Evolutionary conservation across 2,888 invertebrate species (phyloP), one percentile per base, ranked within the genome.

Genomic region (Isotomurus palustris): DNA sequence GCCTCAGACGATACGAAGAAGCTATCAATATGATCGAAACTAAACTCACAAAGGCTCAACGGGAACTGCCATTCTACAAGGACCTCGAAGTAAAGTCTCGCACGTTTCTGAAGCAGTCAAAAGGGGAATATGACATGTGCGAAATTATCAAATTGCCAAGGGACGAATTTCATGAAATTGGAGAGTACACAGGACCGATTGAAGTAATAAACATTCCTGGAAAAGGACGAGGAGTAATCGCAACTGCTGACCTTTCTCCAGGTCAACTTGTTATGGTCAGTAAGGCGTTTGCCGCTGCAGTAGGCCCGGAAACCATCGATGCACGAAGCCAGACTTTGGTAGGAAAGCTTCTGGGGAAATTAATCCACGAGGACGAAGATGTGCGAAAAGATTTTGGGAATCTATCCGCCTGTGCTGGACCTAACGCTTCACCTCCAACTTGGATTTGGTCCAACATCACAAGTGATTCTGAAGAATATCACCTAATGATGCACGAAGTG

Each of bases 231-330:
- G 49, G 49, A 2, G 3, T 32, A 4, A 3, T 49, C 2, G 49
- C 35, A 5, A 32, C 28, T 12, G 17, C n/a, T 5, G 32, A 32
- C n/a, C n/a, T 49, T n/a, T 6, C 8, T 6, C 29, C 35, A 4
- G 49, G 49, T 5, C 35, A 49, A 21, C 10, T 49, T 19, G 19
- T 49, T 10, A 29, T 32, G 4, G 29, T 32, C 35, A 21, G 35
- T 2, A 49, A 49, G 19, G 49, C 49, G 4, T 49, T 49, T n/a
- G 32, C 17, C n/a, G n/a, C n/a, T n/a, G n/a, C n/a, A n/a, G n/a
- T n/a, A n/a, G n/a, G n/a, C n/a, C n/a, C n/a, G n/a, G n/a, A n/a
- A n/a, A n/a, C n/a, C n/a, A n/a, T n/a, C n/a, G n/a, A n/a, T n/a
- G n/a, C n/a, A n/a, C n/a, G n/a, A n/a, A n/a, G n/a, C n/a, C n/a